These are phyloP conservation scores for Tapirus indicus DNA, from an alignment of 2,797 vertebrate genomes.

Conservation along the genomic window DNA sequence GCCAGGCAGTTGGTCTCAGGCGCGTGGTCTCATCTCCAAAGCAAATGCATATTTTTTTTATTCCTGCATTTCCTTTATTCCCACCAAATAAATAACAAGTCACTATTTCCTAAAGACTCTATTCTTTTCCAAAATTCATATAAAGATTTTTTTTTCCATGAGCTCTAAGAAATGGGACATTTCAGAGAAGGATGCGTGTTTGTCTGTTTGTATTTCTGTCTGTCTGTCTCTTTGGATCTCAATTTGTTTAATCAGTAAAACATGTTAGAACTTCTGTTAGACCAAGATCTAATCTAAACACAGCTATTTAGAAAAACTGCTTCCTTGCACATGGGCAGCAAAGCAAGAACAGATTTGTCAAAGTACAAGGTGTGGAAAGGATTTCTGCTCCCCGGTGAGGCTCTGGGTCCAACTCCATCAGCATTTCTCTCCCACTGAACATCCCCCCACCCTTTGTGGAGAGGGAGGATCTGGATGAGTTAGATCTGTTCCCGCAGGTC, in stretches of 20 bases:
- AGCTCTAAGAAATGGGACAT: constrained; percentile 10
- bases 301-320: constrained; percentile 51
- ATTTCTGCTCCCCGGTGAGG: not conserved
- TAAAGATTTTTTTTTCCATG: not conserved
- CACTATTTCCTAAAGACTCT: not conserved
- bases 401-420: not conserved
- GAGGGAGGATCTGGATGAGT: not conserved
- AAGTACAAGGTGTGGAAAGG: constrained; percentile 37
- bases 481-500: not conserved
- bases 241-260: constrained; percentile 53
- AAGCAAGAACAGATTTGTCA: constrained; percentile 69
- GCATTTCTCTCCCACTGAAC: not conserved
- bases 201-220: constrained; percentile 34
- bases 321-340: constrained; percentile 17
- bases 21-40: not conserved
- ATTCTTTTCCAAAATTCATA: constrained; percentile 16
- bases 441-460: not conserved
- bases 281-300: constrained; percentile 46
- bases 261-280: constrained; percentile 59
- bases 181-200: constrained; percentile 3
- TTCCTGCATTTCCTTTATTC: not conserved
- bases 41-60: not conserved
- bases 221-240: constrained; percentile 57
- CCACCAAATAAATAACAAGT: not conserved
- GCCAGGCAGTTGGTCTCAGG: not conserved